Conservation (phyloP, 1,140 invertebrate genomes). For the Cephus cinctus region DNA sequence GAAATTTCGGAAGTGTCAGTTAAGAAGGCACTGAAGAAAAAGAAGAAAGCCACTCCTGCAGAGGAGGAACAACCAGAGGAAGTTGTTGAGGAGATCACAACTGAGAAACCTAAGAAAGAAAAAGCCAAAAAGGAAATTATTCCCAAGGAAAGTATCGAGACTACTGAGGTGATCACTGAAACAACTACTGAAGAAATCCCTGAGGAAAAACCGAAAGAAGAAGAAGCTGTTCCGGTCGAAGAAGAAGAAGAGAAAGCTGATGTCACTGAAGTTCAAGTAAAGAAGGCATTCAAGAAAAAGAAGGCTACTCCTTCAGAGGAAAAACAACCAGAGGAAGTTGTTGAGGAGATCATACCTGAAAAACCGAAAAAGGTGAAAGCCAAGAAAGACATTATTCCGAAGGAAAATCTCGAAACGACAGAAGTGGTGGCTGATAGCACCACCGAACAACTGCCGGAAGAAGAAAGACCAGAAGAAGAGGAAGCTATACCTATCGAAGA, state of each 20-base stretch:
- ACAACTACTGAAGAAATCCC: neutral
- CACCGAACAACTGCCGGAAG: neutral
- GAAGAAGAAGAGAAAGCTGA: constrained; percentile 9
- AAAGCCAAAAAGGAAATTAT: constrained; percentile 32
- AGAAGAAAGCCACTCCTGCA: constrained; percentile 13
- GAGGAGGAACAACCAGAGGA: constrained; percentile 11
- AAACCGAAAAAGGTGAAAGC: constrained; percentile 7
- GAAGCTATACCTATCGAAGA: constrained; percentile 14
- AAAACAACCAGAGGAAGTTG: constrained; percentile 11
- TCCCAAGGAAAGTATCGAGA: constrained; percentile 20
- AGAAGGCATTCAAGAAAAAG: constrained; percentile 15
- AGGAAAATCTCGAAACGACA: constrained; percentile 8
- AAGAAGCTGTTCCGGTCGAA: constrained; percentile 4
- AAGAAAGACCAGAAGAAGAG: neutral
- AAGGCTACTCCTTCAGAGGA: constrained; percentile 11
- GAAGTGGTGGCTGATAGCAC: neutral
- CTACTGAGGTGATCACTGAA: neutral
- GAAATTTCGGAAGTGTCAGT: constrained; percentile 28
- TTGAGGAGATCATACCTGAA: constrained; percentile 21
- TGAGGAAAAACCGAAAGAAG: neutral
- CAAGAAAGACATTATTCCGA: constrained; percentile 8
- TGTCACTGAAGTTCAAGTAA: constrained; percentile 15
- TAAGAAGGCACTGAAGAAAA: constrained; percentile 15
- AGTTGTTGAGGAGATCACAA: constrained; percentile 14
- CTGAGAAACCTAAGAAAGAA: constrained; percentile 19